Conservation (phyloP, 23 tunicate genomes). For the Botrylloides violaceus region DNA sequence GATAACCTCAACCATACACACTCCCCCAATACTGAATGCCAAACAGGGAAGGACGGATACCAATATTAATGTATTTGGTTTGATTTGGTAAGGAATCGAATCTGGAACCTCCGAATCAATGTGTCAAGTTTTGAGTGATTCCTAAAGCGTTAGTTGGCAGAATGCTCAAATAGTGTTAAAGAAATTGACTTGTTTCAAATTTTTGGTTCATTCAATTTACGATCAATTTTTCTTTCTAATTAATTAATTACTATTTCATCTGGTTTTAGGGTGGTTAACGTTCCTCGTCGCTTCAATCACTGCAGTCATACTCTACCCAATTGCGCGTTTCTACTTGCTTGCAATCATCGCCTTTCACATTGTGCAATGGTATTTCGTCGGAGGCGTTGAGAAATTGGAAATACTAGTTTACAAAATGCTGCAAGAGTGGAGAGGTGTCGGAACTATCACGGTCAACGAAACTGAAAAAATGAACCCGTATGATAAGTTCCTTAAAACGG, state of each 20-base stretch:
- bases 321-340: conserved; percentile 49
- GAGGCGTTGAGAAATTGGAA: conserved; percentile 79
- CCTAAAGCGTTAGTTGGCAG: too few relatives aligned
- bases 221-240: too few relatives aligned
- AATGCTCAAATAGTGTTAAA: too few relatives aligned
- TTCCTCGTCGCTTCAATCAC: conserved; percentile 1
- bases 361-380: conserved; percentile 23
- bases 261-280: conserved; percentile 6
- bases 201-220: too few relatives aligned
- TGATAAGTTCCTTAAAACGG: neutral
- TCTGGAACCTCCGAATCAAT: too few relatives aligned
- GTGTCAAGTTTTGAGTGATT: too few relatives aligned
- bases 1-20: too few relatives aligned
- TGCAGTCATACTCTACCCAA: neutral
- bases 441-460: neutral
- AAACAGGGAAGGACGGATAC: too few relatives aligned
- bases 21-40: too few relatives aligned
- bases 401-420: conserved; percentile 50
- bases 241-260: neutral
- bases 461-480: neutral
- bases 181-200: too few relatives aligned
- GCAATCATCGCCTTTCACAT: conserved; percentile 38
- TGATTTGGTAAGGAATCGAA: too few relatives aligned
- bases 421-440: conserved; percentile 9
- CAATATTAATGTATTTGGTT: too few relatives aligned